Evolutionary conservation across 2,888 invertebrate genomes (phyloP).

Genomic region (Callinectes sapidus): DNA sequence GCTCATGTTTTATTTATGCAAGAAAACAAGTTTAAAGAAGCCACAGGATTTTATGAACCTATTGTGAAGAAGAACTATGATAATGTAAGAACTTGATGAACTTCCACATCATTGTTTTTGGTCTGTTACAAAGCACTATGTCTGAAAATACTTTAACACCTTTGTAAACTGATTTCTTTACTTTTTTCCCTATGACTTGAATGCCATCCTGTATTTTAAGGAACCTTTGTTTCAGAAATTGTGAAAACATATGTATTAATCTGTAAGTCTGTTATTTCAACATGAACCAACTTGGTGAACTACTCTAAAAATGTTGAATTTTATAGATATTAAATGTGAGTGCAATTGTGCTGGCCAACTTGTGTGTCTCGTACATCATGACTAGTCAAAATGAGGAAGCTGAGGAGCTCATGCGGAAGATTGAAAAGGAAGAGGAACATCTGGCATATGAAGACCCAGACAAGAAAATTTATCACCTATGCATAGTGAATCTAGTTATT

Average conservation of each 20-base stretch:
- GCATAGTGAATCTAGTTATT: slow-evolving; percentile 98
- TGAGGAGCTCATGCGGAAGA: slow-evolving; percentile 98
- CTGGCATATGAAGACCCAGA: slow-evolving; percentile 93
- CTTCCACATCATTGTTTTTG: background rate
- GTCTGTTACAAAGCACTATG: too few relatives aligned
- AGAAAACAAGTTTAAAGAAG: slow-evolving; percentile 98
- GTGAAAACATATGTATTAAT: background rate
- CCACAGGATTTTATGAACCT: slow-evolving; percentile 98
- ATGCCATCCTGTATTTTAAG: background rate
- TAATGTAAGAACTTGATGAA: slow-evolving; percentile 75
- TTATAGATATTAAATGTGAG: slow-evolving; percentile 91
- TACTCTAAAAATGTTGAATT: slow-evolving; percentile 9
- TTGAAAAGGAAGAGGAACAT: slow-evolving; percentile 97
- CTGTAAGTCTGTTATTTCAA: background rate
- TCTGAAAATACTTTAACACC: background rate
- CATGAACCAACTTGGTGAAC: background rate
- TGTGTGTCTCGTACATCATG: slow-evolving; percentile 99
- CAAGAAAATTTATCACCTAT: slow-evolving; percentile 94
- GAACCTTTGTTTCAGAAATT: background rate
- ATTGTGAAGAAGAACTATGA: slow-evolving; percentile 73
- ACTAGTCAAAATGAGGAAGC: slow-evolving; percentile 99
- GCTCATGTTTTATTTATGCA: slow-evolving; percentile 99
- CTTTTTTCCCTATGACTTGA: background rate
- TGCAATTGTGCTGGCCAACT: slow-evolving; percentile 97
- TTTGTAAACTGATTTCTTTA: background rate